Evolutionary conservation across 1,140 invertebrate genomes (phyloP), one percentile per base, ranked within the genome.

Genomic region (Neodiprion virginianus): DNA sequence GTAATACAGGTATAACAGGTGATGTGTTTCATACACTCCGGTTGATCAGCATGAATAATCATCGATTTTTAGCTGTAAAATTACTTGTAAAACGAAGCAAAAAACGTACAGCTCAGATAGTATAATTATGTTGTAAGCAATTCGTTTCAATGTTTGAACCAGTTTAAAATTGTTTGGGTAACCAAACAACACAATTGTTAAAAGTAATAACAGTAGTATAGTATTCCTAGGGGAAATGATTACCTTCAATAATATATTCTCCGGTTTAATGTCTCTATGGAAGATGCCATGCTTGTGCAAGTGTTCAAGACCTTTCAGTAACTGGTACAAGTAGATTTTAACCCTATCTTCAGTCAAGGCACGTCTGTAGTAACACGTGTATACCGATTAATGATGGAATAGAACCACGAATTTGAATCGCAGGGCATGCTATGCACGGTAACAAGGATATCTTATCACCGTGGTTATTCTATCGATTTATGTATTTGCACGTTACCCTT

Each of bases 241-340:
- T 78, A 90, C 86, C 81, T 90, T 90, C 0, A 93, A 80, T 72
- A 93, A 82, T 77, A 94, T 92, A 84, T 94, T 94, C 86, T 94
- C 93, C 12, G 93, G 93, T 84, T 94, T 94, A 8, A 94, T 90
- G 82, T 94, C 93, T 65, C 92, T 81, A 85, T 93, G 93, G 83
- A 94, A 93, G 50, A 93, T 89, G 7, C 91, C 92, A 85, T 92
- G 84, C 80, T 87, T 90, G 75, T 93, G 90, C 28, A 92, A 82
- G 81, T 91, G 89, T 48, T 89, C 85, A 7, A 91, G 73, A 11
- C 90, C 91, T 80, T 88, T 87, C 7, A 91, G 79, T n/a, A 92
- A 77, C 80, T 93, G 92, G 82, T 90, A 92, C 78, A 92, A 85
- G 80, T 87, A 90, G 48, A 80, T 76, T 77, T 87, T 89, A 0